Evolutionary conservation across 2,113 vertebrate species (phyloP), one percentile per base, ranked within the genome.

Genomic region (Osmerus eperlanus): DNA sequence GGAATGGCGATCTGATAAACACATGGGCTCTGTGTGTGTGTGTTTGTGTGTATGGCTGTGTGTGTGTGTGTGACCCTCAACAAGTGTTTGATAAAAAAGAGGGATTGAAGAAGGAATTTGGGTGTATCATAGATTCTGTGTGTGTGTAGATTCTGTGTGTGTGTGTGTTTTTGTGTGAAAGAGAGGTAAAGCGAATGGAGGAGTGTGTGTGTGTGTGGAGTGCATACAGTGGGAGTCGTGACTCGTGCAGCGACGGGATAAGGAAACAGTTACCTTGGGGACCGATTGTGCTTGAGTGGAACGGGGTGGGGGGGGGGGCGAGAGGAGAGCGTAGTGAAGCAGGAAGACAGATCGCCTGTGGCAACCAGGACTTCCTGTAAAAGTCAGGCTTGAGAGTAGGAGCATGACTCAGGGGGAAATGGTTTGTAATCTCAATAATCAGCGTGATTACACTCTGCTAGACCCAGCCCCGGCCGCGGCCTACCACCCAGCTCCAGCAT

Each of bases 351-450:
- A 91, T 90, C 55, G 90, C 90, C 90, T 83, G 81, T 89, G 88
- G 92, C 91, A 76, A 89, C 81, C 79, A 76, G 87, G 83, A 90
- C 87, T 92, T 93, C 90, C 92, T 92, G 84, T 89, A 83, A 86
- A 84, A 89, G 81, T 76, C 89, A 84, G 88, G 88, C 87, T 87
- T 87, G 85, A 81, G 83, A 87, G 86, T 83, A 85, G 81, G 84
- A 81, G 84, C 82, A 63, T 82, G 84, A 85, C 84, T 87, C 80
- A 68, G 72, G 81, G 85, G 91, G 90, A 80, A 84, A 85, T 83
- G 86, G 83, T 76, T 86, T 85, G 82, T 92, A 92, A 93, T 93
- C 88, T 87, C 81, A 89, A 91, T 86, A 91, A 93, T 93, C 92
- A 92, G 81, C 84, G 72, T 92, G 92, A 92, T 93, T 92, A 92